These are phyloP conservation scores for Gadopsis marmoratus DNA, from an alignment of 2,797 vertebrate species.

Conservation along the genomic window DNA sequence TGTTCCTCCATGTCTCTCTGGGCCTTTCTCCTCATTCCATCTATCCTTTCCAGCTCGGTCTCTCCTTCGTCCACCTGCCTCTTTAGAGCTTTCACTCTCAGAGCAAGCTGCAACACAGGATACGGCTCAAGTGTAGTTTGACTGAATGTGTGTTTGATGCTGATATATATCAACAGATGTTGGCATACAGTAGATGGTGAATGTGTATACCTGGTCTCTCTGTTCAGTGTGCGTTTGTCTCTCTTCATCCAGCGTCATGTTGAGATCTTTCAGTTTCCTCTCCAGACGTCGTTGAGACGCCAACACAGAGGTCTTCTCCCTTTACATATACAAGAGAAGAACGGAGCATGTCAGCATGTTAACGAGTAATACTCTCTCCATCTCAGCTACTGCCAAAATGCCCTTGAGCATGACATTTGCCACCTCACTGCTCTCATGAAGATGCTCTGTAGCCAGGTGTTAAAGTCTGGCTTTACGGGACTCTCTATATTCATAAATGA, in stretches of 20 bases:
- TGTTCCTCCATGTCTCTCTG: constrained; percentile 95
- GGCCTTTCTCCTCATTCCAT: constrained; percentile 89
- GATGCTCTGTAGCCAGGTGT: neutral
- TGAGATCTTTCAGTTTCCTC: constrained; percentile 94
- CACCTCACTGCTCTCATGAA: neutral
- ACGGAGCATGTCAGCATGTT: neutral
- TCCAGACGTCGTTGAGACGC: constrained; percentile 92
- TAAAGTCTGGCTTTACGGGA: constrained; percentile 4
- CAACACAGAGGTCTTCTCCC: constrained; percentile 89
- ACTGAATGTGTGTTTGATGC: neutral
- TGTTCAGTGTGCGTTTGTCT: constrained; percentile 91
- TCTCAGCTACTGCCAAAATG: neutral
- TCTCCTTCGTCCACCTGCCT: constrained; percentile 96
- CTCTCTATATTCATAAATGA: neutral
- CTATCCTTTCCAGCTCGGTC: constrained; percentile 93
- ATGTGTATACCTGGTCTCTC: constrained; percentile 90
- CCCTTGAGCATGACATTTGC: neutral
- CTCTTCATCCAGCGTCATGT: constrained; percentile 93
- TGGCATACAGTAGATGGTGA: neutral
- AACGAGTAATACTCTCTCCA: neutral
- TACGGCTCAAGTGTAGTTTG: neutral
- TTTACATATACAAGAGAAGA: constrained; percentile 26
- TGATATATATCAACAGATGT: neutral
- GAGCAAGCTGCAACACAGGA: constrained; percentile 83
- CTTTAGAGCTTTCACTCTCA: constrained; percentile 96